Conservation (phyloP, 2,113 vertebrate genomes). For the Panthera tigris region DNA sequence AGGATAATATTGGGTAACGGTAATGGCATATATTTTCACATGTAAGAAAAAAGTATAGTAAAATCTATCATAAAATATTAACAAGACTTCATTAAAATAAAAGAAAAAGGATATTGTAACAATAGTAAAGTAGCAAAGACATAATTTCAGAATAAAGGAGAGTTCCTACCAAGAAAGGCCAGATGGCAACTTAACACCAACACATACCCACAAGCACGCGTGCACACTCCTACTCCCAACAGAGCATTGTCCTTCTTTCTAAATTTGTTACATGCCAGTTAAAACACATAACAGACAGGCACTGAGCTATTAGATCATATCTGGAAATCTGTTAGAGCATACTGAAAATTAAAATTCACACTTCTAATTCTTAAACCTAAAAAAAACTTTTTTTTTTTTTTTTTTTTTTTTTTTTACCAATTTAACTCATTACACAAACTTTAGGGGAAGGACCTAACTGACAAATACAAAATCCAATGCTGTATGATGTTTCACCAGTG, state of each 20-base stretch:
- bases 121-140: not conserved
- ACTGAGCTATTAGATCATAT: not conserved
- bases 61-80: not conserved
- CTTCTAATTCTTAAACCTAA: conserved; percentile 4
- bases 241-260: not conserved
- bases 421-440: not conserved
- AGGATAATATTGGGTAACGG: not conserved
- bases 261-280: not conserved
- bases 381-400: not conserved
- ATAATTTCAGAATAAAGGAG: conserved; percentile 2
- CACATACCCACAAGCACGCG: rapidly evolving
- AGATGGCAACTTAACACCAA: not conserved
- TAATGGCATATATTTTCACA: not conserved
- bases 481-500: not conserved
- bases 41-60: not conserved
- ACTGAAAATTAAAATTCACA: conserved; percentile 18
- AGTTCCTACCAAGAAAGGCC: not conserved
- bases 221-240: not conserved
- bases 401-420: not conserved
- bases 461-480: not conserved
- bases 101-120: not conserved
- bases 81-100: not conserved
- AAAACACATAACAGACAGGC: not conserved
- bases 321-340: not conserved
- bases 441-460: not conserved